Evolutionary conservation across 2,113 vertebrate species (phyloP), one percentile per base, ranked within the genome.

Genomic region (Edolisoma coerulescens): DNA sequence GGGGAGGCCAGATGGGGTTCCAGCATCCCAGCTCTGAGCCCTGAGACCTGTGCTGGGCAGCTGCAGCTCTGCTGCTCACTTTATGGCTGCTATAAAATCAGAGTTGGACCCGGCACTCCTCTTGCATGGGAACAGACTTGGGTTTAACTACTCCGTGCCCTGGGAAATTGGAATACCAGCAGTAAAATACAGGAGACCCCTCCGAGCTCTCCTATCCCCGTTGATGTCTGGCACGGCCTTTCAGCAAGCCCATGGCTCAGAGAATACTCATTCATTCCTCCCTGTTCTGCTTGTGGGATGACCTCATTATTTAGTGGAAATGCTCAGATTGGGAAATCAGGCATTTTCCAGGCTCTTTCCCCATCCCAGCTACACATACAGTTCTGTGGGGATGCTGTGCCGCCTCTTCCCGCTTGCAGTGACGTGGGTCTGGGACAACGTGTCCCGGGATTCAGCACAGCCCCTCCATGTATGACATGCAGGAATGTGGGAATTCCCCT

Each of bases 361-460:
- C 35, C 6, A 1, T 37, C 28, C 27, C 3, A 4, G 27, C 24
- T 74, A n/a, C n/a, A 35, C 2, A 1, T 3, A 17, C 1, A 0
- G 33, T 56, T 32, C 77, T 27, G 12, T 4, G 6, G 30, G 15
- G n/a, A 54, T 14, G 16, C 32, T 33, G 44, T 0, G 1, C 77
- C 69, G 45, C 50, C 54, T n/a, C 33, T 94, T 93, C 68, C 84
- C 2, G 0, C 68, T 86, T 11, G 1, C 33, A 33, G 37, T 19
- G 30, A 60, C 0, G 0, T 19, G 7, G 7, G 2, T 3, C 4
- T 28, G 4, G 33, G 7, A n/a, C 74, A 41, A 50, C 0, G 3
- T 69, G 59, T n/a, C 16, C 44, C 2, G 0, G 13, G 7, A 57
- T 57, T 35, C 6, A 12, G 47, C 16, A 63, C 75, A 83, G 42